Conservation (phyloP, 2,113 vertebrate genomes). For the Gobio gobio region DNA sequence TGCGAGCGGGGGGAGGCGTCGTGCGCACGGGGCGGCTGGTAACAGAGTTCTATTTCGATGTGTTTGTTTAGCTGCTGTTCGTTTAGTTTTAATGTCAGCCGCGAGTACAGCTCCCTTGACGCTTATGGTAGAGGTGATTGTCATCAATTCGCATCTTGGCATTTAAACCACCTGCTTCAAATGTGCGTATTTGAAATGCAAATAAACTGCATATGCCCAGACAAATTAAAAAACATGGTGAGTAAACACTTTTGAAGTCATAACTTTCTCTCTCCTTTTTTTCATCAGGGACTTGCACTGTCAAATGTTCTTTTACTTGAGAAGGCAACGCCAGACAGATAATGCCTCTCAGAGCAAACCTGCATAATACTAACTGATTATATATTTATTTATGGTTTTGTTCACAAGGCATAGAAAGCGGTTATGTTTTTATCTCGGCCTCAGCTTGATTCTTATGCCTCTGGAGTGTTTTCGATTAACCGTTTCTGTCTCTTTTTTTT, state of each 20-base stretch:
- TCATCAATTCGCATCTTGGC: conserved; percentile 81
- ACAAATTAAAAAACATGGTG: conserved; percentile 73
- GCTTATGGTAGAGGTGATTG: conserved; percentile 76
- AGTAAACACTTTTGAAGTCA: conserved; percentile 72
- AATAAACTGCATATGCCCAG: conserved; percentile 76
- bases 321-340: conserved; percentile 60
- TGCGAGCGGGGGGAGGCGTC: conserved; percentile 27
- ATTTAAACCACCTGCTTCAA: conserved; percentile 81
- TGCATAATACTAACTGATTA: conserved; percentile 62
- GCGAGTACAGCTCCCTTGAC: conserved; percentile 62
- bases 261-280: conserved; percentile 66
- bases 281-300: conserved; percentile 66
- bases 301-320: conserved; percentile 66
- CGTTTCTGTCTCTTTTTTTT: conserved; percentile 38
- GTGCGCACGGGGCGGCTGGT: conserved; percentile 41
- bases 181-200: conserved; percentile 83
- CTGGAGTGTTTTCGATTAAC: conserved; percentile 71
- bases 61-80: conserved; percentile 68
- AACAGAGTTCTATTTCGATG: conserved; percentile 70
- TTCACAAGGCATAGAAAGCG: conserved; percentile 52
- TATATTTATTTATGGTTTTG: conserved; percentile 71
- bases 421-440: conserved; percentile 63
- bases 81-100: conserved; percentile 80
- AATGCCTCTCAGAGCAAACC: conserved; percentile 60
- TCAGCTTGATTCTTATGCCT: conserved; percentile 68